A percentile compares a stretch with the other conserved stretches of the same genome.
Conservation (phyloP, 2,888 invertebrate species). For the Thymelicus lineola region DNA sequence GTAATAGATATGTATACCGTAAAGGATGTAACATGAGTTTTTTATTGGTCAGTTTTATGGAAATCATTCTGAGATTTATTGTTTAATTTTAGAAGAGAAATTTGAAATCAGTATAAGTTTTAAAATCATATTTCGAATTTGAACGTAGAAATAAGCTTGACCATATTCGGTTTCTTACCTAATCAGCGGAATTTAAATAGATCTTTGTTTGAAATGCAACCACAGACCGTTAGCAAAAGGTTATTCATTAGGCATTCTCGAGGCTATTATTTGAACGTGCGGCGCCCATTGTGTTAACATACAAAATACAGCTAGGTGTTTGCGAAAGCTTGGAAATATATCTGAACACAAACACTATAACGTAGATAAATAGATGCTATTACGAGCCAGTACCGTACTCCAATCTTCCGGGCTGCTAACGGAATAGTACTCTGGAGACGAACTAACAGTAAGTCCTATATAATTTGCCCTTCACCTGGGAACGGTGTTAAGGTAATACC, state of each 20-base stretch:
- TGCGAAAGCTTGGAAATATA: constrained; percentile 34
- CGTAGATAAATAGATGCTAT: constrained; percentile 35
- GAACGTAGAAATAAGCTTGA: no score
- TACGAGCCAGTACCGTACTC: constrained; percentile 32
- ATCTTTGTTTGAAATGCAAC: not conserved
- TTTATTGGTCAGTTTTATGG: no score
- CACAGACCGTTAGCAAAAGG: constrained; percentile 24
- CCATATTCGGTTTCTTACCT: not conserved
- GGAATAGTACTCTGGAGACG: constrained; percentile 44
- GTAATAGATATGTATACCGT: not conserved
- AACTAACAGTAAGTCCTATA: constrained; percentile 32
- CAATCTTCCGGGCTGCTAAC: constrained; percentile 55
- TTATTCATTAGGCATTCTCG: constrained; percentile 34
- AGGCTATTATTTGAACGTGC: constrained; percentile 27
- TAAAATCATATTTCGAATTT: no score
- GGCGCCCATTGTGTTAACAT: constrained; percentile 28
- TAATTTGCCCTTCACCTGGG: constrained; percentile 32
- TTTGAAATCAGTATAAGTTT: no score
- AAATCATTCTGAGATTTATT: no score
- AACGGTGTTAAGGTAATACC: not conserved
- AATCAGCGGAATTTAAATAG: not conserved
- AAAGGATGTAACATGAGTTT: no score
- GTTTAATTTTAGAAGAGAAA: no score
- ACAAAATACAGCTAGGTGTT: constrained; percentile 32
- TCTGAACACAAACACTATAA: constrained; percentile 34